phyloP scores from a whole-genome alignment of 2,797 vertebrate species.

The Pangasius krempfi region DNA sequence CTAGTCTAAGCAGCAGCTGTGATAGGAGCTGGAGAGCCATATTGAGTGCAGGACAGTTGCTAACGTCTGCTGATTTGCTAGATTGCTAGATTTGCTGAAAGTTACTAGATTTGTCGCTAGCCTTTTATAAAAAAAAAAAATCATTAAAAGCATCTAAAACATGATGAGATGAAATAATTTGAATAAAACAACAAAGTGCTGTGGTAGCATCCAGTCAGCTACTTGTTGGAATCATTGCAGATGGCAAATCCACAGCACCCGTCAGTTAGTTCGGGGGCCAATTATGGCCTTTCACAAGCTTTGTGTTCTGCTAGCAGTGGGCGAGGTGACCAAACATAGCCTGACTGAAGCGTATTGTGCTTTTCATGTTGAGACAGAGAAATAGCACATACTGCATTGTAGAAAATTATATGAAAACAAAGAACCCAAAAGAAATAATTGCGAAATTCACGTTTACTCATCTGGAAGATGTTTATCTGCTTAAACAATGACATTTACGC shows the following conservation, averaged over 20 bases:
- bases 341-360: background rate
- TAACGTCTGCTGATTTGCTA: background rate
- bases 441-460: background rate
- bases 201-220: background rate
- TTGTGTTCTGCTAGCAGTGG: background rate
- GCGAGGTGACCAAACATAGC: no score
- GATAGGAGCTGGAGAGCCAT: background rate
- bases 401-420: background rate
- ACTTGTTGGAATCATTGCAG: background rate
- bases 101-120: background rate
- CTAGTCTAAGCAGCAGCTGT: background rate
- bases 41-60: background rate
- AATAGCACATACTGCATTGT: background rate
- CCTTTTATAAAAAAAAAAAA: no score
- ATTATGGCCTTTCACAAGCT: background rate
- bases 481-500: background rate
- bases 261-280: no score
- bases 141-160: no score
- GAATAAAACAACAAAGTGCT: no score
- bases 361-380: background rate
- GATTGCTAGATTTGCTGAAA: background rate
- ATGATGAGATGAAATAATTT: no score
- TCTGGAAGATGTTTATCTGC: background rate
- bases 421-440: background rate
- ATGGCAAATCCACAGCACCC: background rate